Percentiles rank a stretch among this genome's conserved stretches.
phyloP scores from a whole-genome alignment of 1,140 invertebrate species.

The Zophobas atratus region DNA sequence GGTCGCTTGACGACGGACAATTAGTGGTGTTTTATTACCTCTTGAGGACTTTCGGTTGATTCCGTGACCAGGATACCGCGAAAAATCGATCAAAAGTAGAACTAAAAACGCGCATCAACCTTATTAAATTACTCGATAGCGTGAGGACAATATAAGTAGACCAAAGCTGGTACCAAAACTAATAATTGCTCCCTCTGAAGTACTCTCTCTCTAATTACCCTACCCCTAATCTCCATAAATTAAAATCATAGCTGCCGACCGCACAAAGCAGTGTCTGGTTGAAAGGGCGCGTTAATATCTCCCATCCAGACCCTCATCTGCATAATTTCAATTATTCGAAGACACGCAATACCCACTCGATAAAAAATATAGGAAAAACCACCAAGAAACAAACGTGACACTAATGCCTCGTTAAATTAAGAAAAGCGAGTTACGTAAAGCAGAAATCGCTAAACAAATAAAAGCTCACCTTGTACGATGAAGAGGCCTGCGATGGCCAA shows the following conservation, averaged over 20 bases:
- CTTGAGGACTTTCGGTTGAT: no score
- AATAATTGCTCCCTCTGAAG: no score
- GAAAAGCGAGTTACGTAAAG: neutral
- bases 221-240: no score
- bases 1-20: neutral
- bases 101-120: neutral
- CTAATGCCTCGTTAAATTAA: constrained; percentile 13
- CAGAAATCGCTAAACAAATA: constrained; percentile 8
- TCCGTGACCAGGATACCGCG: no score
- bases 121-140: no score
- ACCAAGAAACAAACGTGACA: neutral
- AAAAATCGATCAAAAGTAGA: neutral
- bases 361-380: neutral
- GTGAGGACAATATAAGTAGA: no score
- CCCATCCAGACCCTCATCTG: neutral
- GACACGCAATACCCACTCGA: neutral
- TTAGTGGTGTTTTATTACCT: no score
- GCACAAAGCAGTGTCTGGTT: neutral
- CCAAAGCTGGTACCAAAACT: no score
- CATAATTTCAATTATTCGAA: neutral
- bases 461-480: constrained; percentile 37
- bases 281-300: neutral
- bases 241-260: no score
- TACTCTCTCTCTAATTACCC: no score
- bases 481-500: constrained; percentile 17